Evolutionary conservation across 2,113 vertebrate species (phyloP).

Genomic region (Benitochromis conjunctus): DNA sequence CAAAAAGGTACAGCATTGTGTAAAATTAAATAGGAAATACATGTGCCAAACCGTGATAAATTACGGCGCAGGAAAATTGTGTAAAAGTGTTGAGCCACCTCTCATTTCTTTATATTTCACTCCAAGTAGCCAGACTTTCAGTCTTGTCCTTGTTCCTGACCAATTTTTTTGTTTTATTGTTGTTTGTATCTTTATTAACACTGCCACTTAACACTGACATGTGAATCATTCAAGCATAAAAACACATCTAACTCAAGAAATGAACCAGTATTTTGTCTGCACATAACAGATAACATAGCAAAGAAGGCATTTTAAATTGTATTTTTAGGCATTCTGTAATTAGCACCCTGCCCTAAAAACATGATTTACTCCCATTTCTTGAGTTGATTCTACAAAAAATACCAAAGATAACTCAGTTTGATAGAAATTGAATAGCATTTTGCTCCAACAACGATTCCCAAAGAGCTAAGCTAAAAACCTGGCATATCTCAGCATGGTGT

Average conservation of each 20-base stretch:
- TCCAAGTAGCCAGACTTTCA: not conserved
- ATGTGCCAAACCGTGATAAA: not conserved
- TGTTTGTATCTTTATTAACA: not conserved
- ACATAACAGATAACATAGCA: not conserved
- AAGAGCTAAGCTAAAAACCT: not conserved
- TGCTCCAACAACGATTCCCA: not conserved
- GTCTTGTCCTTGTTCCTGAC: not conserved
- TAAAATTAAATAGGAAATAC: not conserved
- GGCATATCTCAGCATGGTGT: not conserved
- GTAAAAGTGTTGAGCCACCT: not conserved
- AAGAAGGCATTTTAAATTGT: not conserved
- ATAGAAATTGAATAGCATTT: not conserved
- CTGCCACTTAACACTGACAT: not conserved
- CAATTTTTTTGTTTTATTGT: not conserved
- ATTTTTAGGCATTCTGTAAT: not conserved
- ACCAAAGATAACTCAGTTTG: not conserved
- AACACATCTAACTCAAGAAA: not conserved
- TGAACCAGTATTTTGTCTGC: not conserved
- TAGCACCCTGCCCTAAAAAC: not conserved
- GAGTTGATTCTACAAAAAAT: not conserved
- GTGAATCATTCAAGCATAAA: not conserved
- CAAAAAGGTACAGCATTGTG: conserved; percentile 54
- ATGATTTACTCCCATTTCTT: not conserved
- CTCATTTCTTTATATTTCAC: not conserved
- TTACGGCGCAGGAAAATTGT: not conserved